Conservation (phyloP, 2,797 vertebrate genomes). For the Propithecus deckenii region DNA sequence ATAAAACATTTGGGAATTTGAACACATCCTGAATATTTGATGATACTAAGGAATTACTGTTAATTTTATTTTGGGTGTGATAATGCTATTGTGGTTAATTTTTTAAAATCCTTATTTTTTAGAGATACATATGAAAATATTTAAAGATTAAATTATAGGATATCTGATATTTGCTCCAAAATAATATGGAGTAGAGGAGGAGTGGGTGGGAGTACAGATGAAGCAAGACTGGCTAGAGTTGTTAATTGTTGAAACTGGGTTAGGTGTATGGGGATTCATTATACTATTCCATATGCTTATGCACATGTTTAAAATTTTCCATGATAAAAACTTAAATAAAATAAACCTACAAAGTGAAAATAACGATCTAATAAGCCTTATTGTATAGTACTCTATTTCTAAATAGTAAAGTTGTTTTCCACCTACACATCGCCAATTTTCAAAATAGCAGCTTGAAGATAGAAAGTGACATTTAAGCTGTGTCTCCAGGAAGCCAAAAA, state of each 20-base stretch:
- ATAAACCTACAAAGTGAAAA: constrained; percentile 34
- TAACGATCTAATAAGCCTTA: constrained; percentile 35
- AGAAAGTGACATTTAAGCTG: constrained; percentile 69
- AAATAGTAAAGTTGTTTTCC: constrained; percentile 54
- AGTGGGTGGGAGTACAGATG: background rate
- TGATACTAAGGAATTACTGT: background rate
- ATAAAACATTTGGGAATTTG: background rate
- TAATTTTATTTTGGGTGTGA: constrained; percentile 36
- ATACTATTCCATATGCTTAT: background rate
- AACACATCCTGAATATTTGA: background rate
- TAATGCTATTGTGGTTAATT: background rate
- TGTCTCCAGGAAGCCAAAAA: constrained; percentile 53
- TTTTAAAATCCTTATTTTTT: background rate
- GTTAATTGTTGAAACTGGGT: background rate
- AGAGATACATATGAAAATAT: background rate
- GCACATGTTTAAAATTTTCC: background rate
- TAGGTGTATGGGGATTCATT: background rate
- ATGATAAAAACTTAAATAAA: constrained; percentile 46
- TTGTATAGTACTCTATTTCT: constrained; percentile 53
- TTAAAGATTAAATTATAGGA: background rate
- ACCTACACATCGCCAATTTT: constrained; percentile 31
- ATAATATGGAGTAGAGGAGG: background rate
- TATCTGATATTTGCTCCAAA: constrained; percentile 7
- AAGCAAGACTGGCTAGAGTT: background rate
- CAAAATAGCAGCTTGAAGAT: constrained; percentile 61